Evolutionary conservation across 2,113 vertebrate genomes (phyloP).

Genomic region (Ciconia maguari): DNA sequence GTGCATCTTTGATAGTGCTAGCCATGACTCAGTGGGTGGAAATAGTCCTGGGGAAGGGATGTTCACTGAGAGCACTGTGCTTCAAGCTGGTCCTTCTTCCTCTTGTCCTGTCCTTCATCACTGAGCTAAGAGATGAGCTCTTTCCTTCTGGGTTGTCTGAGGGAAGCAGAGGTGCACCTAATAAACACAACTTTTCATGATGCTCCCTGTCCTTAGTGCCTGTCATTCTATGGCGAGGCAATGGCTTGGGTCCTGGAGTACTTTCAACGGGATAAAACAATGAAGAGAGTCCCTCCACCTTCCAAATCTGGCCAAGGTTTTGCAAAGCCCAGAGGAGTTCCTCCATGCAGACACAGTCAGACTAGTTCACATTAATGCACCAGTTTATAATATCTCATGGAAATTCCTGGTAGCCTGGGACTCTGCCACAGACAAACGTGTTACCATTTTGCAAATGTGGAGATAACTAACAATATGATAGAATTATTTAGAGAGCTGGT

Average conservation of each 20-base stretch:
- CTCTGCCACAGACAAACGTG: not conserved
- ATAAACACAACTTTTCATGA: not conserved
- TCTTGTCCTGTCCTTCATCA: not conserved
- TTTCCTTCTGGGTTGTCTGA: not conserved
- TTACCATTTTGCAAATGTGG: not conserved
- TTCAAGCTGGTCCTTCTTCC: not conserved
- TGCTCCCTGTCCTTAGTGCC: not conserved
- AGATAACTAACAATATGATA: not conserved
- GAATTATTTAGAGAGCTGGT: not conserved
- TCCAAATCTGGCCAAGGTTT: not conserved
- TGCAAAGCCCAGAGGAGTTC: not conserved
- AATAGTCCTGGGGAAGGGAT: not conserved
- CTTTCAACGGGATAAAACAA: not conserved
- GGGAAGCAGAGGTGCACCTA: not conserved
- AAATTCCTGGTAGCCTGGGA: not conserved
- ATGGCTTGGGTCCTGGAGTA: not conserved
- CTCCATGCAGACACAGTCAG: not conserved
- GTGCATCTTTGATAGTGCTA: not conserved
- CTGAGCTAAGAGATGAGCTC: not conserved
- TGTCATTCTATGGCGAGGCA: rapidly evolving
- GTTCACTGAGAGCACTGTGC: not conserved
- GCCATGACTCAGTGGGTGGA: not conserved
- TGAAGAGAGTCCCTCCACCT: rapidly evolving
- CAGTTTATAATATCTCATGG: not conserved
- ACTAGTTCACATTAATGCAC: not conserved